These are phyloP conservation scores for Ochropleura plecta DNA, from an alignment of 2,888 invertebrate genomes.

Conservation along the genomic window DNA sequence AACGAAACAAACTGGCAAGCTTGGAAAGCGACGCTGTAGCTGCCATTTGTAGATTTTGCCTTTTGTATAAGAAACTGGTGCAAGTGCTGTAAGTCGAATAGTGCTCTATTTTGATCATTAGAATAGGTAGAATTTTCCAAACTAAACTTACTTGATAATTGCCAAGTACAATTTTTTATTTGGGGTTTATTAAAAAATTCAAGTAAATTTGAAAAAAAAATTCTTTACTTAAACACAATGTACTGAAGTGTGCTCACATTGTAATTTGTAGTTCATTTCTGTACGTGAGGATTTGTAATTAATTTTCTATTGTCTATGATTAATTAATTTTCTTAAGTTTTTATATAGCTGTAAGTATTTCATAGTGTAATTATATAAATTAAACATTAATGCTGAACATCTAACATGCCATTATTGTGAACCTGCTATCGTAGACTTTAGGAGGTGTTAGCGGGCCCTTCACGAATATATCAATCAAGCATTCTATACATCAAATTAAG, in stretches of 20 bases:
- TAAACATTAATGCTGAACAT: not conserved
- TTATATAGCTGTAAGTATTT: too few relatives aligned
- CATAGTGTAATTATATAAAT: too few relatives aligned
- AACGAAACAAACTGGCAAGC: constrained; percentile 33
- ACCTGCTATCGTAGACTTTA: not conserved
- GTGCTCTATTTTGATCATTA: not conserved
- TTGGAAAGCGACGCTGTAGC: constrained; percentile 12
- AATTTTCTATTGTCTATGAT: too few relatives aligned
- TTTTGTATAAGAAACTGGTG: constrained; percentile 25
- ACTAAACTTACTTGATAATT: not conserved
- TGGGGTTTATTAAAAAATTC: not conserved
- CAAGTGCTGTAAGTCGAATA: not conserved
- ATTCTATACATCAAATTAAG: too few relatives aligned
- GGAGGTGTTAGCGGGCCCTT: too few relatives aligned
- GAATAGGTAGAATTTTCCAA: not conserved
- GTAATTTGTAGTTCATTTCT: too few relatives aligned
- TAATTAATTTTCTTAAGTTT: too few relatives aligned
- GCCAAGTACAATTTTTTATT: not conserved
- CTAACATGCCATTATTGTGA: not conserved
- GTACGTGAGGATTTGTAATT: too few relatives aligned
- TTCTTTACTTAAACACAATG: too few relatives aligned
- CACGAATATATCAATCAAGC: too few relatives aligned
- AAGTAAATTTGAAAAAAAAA: too few relatives aligned
- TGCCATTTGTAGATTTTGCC: constrained; percentile 2
- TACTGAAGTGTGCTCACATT: too few relatives aligned